Conservation (phyloP, 2,888 invertebrate species). For the Euclidia mi region DNA sequence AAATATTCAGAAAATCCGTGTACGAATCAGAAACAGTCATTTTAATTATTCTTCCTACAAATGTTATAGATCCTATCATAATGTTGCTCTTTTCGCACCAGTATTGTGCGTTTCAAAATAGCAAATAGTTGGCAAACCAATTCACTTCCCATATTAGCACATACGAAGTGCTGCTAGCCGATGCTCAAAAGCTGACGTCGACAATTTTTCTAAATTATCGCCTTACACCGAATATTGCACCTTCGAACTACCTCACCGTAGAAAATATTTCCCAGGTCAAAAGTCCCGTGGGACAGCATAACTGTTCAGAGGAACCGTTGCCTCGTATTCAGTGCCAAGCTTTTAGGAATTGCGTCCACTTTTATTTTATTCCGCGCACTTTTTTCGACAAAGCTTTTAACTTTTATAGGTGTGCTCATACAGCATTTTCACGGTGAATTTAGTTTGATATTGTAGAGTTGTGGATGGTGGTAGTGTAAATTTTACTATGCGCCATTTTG, state of each 20-base stretch:
- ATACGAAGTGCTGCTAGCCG: too few species aligned
- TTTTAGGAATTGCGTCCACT: conserved; percentile 77
- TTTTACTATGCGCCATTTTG: not conserved
- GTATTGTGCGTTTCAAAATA: too few species aligned
- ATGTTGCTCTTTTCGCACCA: too few species aligned
- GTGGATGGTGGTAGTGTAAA: not conserved
- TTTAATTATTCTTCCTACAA: too few species aligned
- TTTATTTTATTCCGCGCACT: conserved; percentile 76
- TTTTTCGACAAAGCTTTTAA: conserved; percentile 87
- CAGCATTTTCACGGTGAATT: conserved; percentile 76
- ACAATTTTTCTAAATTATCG: conserved; percentile 39
- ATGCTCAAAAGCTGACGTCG: conserved; percentile 19
- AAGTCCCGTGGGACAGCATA: conserved; percentile 78
- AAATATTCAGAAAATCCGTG: too few species aligned
- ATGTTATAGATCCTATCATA: too few species aligned
- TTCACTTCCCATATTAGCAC: too few species aligned
- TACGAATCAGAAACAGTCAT: too few species aligned
- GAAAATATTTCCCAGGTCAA: conserved; percentile 74
- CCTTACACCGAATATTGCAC: conserved; percentile 14
- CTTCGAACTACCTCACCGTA: conserved; percentile 58
- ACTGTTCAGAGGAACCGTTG: conserved; percentile 69
- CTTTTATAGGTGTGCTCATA: conserved; percentile 81
- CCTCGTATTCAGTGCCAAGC: conserved; percentile 71
- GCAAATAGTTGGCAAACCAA: too few species aligned
- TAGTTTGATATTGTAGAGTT: conserved; percentile 37